phyloP scores from a whole-genome alignment of 2,888 invertebrate species.

The Anoncus sp. region DNA sequence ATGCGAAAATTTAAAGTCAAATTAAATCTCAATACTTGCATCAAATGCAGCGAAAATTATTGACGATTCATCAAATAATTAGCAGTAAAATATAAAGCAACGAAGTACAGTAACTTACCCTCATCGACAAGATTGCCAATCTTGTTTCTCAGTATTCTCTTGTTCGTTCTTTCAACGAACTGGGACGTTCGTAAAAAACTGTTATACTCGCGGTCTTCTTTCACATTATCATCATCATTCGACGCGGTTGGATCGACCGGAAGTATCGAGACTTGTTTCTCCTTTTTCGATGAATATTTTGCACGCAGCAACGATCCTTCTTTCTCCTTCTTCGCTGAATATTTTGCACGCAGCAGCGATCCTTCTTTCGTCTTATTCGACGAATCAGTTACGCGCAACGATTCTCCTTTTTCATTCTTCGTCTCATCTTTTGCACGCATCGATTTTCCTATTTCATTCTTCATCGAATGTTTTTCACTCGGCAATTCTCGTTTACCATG shows the following conservation, averaged over 20 bases:
- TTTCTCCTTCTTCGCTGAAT: background rate
- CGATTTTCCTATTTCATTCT: slow-evolving; percentile 9
- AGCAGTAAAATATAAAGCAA: background rate
- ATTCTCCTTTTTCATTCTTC: slow-evolving; percentile 1
- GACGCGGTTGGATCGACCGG: slow-evolving; percentile 34
- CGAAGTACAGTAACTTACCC: slow-evolving; percentile 55
- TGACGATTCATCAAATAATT: background rate
- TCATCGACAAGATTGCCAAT: slow-evolving; percentile 70
- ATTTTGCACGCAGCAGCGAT: background rate
- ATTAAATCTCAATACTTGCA: background rate
- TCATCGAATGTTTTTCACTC: slow-evolving; percentile 1
- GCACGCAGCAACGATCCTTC: background rate
- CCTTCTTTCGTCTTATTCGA: slow-evolving; percentile 1
- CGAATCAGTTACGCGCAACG: background rate
- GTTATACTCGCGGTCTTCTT: slow-evolving; percentile 64
- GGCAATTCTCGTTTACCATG: background rate
- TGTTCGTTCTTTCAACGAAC: slow-evolving; percentile 69
- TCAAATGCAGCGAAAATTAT: too few relatives aligned
- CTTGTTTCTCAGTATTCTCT: slow-evolving; percentile 65
- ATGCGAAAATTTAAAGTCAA: background rate
- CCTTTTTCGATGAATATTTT: slow-evolving; percentile 20
- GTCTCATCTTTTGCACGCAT: background rate
- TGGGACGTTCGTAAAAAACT: slow-evolving; percentile 63
- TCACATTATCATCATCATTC: slow-evolving; percentile 19
- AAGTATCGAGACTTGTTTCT: slow-evolving; percentile 44